Evolutionary conservation across 2,888 invertebrate genomes (phyloP), one percentile per base, ranked within the genome.

Genomic region (Ophioninae sp.): DNA sequence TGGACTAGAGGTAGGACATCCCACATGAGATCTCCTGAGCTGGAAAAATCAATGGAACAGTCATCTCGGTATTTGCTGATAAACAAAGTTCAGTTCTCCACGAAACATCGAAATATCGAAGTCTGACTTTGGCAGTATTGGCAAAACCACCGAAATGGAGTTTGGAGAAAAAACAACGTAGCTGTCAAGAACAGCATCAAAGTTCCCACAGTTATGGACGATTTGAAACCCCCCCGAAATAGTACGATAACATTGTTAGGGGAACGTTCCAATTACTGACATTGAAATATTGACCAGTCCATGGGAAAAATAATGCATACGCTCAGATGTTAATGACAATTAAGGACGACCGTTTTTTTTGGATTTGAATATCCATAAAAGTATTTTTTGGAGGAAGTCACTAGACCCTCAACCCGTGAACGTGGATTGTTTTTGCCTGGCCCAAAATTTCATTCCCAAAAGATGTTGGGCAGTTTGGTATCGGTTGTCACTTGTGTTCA

Each of bases 341-440:
- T n/a, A 30, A n/a, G 30, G 44, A 37, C 20, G 8, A 7, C 51
- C 41, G 44, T 41, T 75, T 56, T 44, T 37, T 23, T 41, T 7
- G 17, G 1, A 17, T 23, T 51, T 41, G 22, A 61, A 44, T 59
- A 41, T 39, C 77, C 71, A 30, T 30, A 20, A 44, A 65, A 64
- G 58, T 59, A 65, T 75, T 76, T 65, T 30, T 23, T 44, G n/a
- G 30, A 39, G 65, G 41, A 44, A 81, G 23, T 63, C 58, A 39
- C 61, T 39, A 56, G 58, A 58, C n/a, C n/a, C n/a, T n/a, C n/a
- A n/a, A n/a, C n/a, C n/a, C n/a, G n/a, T n/a, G n/a, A n/a, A n/a
- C n/a, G n/a, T n/a, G n/a, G n/a, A n/a, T n/a, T n/a, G n/a, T n/a
- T n/a, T n/a, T n/a, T n/a, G n/a, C n/a, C n/a, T n/a, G n/a, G n/a